Evolutionary conservation across 2,888 invertebrate genomes (phyloP).

Genomic region (Xestia sexstrigata): DNA sequence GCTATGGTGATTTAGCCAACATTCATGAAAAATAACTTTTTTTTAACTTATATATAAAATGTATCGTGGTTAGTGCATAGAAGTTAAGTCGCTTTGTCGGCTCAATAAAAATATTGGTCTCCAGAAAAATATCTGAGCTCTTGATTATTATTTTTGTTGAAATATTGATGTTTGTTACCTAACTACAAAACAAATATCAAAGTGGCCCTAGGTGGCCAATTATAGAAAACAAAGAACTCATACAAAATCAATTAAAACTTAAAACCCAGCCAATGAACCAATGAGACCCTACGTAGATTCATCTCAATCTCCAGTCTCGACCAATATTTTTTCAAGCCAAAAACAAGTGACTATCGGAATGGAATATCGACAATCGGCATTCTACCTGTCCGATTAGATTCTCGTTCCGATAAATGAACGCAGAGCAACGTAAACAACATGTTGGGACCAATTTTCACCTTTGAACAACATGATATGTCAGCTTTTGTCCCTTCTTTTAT

Average conservation of each 20-base stretch:
- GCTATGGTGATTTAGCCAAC: background rate
- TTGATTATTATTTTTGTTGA: background rate
- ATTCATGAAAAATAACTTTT: background rate
- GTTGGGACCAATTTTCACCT: constrained; percentile 48
- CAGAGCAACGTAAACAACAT: constrained; percentile 52
- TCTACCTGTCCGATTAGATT: constrained; percentile 49
- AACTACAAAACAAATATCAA: constrained; percentile 3
- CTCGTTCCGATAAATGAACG: constrained; percentile 44
- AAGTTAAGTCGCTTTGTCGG: too few relatives aligned
- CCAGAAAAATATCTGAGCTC: background rate
- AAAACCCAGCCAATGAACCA: background rate
- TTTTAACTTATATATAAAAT: background rate
- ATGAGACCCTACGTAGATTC: background rate
- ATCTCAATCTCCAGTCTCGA: background rate
- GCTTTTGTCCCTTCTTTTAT: constrained; percentile 47
- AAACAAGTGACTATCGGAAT: constrained; percentile 36
- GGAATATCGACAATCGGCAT: constrained; percentile 34
- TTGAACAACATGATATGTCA: constrained; percentile 27
- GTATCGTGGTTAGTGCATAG: background rate
- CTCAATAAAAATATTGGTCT: background rate
- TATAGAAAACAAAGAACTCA: background rate
- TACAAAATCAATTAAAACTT: constrained; percentile 5
- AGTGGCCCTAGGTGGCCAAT: background rate
- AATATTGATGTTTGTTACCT: background rate
- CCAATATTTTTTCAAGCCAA: constrained; percentile 10